These are phyloP conservation scores for Suricata suricatta DNA, from an alignment of 2,113 vertebrate genomes.

Conservation along the genomic window DNA sequence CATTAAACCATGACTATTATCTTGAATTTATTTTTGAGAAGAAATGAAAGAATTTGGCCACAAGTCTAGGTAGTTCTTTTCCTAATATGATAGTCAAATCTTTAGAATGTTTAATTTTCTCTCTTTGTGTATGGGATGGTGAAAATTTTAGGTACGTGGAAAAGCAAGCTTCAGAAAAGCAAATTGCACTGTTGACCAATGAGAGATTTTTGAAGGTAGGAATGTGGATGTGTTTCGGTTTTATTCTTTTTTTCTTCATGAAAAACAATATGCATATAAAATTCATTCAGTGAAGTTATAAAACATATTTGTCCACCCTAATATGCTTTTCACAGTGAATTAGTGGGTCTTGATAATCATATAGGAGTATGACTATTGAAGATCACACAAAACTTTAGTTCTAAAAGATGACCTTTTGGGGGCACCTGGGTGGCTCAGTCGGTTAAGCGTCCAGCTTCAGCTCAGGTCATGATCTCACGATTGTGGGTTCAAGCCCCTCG, in stretches of 20 bases:
- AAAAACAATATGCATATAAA: background rate
- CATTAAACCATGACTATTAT: background rate
- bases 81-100: conserved; percentile 22
- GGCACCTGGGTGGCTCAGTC: too few relatives aligned
- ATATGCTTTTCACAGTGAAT: background rate
- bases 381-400: background rate
- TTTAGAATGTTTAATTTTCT: conserved; percentile 50
- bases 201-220: conserved; percentile 92
- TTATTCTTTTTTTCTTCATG: background rate
- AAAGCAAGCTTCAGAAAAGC: conserved; percentile 88
- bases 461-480: too few relatives aligned
- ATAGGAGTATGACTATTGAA: conserved; percentile 24
- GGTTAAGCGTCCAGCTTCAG: too few relatives aligned
- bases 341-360: background rate
- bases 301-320: background rate
- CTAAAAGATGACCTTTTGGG: conserved; percentile 1
- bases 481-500: too few relatives aligned
- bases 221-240: conserved; percentile 15
- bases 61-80: background rate
- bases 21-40: conserved; percentile 52
- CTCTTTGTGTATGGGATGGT: conserved; percentile 37
- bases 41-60: background rate
- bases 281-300: conserved; percentile 28
- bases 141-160: conserved; percentile 90
- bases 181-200: conserved; percentile 87